These are phyloP conservation scores for Camponotus floridanus DNA, from an alignment of 1,140 invertebrate genomes.

Conservation along the genomic window DNA sequence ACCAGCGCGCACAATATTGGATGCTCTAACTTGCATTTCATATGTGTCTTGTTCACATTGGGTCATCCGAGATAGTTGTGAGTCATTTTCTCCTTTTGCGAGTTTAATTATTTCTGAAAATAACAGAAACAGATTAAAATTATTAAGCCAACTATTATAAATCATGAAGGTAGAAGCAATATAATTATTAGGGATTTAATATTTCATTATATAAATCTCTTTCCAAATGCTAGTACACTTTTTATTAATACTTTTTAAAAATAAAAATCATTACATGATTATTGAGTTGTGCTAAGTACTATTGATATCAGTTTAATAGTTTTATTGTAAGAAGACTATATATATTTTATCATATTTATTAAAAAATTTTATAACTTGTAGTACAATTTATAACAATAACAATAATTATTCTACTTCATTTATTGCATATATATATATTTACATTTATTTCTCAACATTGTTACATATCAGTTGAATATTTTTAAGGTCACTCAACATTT, in stretches of 20 bases:
- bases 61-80: slow-evolving; percentile 94
- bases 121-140: slow-evolving; percentile 37
- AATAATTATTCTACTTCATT: not conserved
- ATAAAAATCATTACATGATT: not conserved
- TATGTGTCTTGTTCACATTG: slow-evolving; percentile 98
- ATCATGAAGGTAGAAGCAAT: not conserved
- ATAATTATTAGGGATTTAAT: not conserved
- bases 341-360: not conserved
- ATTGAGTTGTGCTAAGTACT: not conserved
- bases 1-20: slow-evolving; percentile 97
- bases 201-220: not conserved
- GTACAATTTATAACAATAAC: not conserved
- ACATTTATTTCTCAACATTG: not conserved
- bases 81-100: slow-evolving; percentile 96
- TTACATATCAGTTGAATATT: not conserved
- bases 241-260: too few species aligned
- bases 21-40: slow-evolving; percentile 98
- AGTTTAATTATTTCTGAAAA: slow-evolving; percentile 96
- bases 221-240: not conserved
- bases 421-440: not conserved
- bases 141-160: not conserved
- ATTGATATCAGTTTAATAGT: not conserved
- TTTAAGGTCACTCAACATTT: not conserved
- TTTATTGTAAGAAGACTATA: not conserved
- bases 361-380: not conserved